Evolutionary conservation across 2,113 vertebrate genomes (phyloP), one percentile per base, ranked within the genome.

Genomic region (Carlito syrichta): DNA sequence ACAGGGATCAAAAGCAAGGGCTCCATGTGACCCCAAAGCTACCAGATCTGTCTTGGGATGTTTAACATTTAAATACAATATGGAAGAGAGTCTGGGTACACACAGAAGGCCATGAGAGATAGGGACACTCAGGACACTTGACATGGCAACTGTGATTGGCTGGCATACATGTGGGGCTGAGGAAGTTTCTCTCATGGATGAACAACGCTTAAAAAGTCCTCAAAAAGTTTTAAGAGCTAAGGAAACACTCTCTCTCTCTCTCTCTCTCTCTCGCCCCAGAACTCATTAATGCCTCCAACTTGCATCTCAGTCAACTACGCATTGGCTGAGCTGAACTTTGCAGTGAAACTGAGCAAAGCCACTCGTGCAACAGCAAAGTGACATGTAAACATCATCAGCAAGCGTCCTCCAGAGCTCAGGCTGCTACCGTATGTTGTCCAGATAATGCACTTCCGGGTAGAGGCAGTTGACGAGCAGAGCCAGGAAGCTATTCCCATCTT

Each of bases 391-490:
- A 91, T 84, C 71, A 86, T 82, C 1, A 35, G 63, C 38, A 25
- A 4, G 22, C 22, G 73, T 25, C 32, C 89, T 13, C n/a, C 0
- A 0, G 60, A 93, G 56, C 38, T 95, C 4, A 0, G 78, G 5
- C 82, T 5, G 89, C 98, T 99, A 99, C 82, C 99, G 99, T 89
- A 99, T 99, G 79, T 99, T 98, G 97, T 99, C 99, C 95, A 99
- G 98, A 97, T 99, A 99, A 99, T 98, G 99, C 97, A 99, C 99
- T 98, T 99, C 99, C 30, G 99, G 98, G 97, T 99, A 99, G 10
- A 99, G 98, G 8, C 98, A 97, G 97, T 99, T 99, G 95, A 99
- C 94, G 0, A 99, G 98, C 66, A 99, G 98, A 96, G 99, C 98
- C 96, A 99, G 98, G 88, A 99, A 99, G 66, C 98, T 98, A 86